phyloP scores from a whole-genome alignment of 2,888 invertebrate species.

The Drosophila hamatofila region DNA sequence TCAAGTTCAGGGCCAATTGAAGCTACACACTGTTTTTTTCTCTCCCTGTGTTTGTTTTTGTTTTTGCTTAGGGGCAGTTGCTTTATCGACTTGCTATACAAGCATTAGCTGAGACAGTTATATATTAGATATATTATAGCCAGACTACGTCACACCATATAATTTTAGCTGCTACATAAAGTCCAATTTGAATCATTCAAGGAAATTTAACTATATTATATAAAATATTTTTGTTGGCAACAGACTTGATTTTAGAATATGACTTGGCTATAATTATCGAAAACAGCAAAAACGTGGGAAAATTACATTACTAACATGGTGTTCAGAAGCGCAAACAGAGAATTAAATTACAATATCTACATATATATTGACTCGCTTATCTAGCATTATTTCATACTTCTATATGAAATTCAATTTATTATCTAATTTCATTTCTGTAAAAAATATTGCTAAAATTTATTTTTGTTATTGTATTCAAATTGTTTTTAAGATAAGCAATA shows the following conservation, averaged over 20 bases:
- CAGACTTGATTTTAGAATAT: neutral
- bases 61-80: constrained; percentile 12
- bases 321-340: constrained; percentile 16
- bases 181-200: constrained; percentile 38
- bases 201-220: constrained; percentile 37
- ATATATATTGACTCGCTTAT: neutral
- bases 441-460: constrained; percentile 24
- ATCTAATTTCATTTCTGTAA: constrained; percentile 6
- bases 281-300: constrained; percentile 17
- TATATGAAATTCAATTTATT: neutral
- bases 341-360: neutral
- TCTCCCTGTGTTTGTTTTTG: neutral
- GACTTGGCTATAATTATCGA: constrained; percentile 30
- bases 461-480: constrained; percentile 7
- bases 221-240: constrained; percentile 27
- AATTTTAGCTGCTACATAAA: constrained; percentile 21
- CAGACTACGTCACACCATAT: constrained; percentile 25
- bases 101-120: constrained; percentile 3
- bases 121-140: constrained; percentile 2
- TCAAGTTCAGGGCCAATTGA: constrained; percentile 74
- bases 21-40: constrained; percentile 16
- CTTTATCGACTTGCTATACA: constrained; percentile 10
- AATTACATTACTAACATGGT: constrained; percentile 13
- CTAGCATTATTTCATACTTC: neutral
- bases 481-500: constrained; percentile 10